phyloP scores from a whole-genome alignment of 2,797 vertebrate species.

The Brachymystax lenok region DNA sequence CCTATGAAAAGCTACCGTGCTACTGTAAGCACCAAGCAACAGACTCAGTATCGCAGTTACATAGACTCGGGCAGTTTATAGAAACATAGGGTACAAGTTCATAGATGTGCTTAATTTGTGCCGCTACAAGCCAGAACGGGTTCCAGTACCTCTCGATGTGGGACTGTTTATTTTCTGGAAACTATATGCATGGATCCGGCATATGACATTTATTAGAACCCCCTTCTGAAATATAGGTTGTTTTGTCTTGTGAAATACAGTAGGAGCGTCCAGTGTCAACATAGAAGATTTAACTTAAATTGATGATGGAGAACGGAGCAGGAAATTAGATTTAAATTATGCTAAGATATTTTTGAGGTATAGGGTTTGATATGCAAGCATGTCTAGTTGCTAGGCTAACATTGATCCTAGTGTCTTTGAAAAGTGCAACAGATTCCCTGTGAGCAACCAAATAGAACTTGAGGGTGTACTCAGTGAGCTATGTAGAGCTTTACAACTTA shows the following conservation, averaged over 20 bases:
- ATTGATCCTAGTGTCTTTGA: not conserved
- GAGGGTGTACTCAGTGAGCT: not conserved
- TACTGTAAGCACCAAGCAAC: not conserved
- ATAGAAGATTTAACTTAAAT: not conserved
- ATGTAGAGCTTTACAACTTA: not conserved
- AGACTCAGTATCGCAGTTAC: not conserved
- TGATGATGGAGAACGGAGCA: not conserved
- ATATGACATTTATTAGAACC: not conserved
- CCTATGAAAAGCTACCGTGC: not conserved
- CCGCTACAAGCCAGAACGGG: not conserved
- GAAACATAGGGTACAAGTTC: too few species aligned
- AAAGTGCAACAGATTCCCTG: not conserved
- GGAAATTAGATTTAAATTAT: conserved; percentile 19
- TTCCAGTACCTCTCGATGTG: not conserved
- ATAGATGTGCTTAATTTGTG: too few species aligned
- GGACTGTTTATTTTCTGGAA: not conserved
- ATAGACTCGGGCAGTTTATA: not conserved
- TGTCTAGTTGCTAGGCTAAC: not conserved
- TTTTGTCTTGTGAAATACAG: not conserved
- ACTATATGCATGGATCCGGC: not conserved
- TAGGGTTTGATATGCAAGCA: not conserved
- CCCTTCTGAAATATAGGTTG: not conserved
- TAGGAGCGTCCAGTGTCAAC: not conserved
- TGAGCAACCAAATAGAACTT: too few species aligned
- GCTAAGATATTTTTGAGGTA: not conserved